A percentile compares a stretch with the other conserved stretches of the same genome.
These are phyloP conservation scores for Antechinus stuartii DNA, from an alignment of 2,113 vertebrate genomes.

Conservation along the genomic window DNA sequence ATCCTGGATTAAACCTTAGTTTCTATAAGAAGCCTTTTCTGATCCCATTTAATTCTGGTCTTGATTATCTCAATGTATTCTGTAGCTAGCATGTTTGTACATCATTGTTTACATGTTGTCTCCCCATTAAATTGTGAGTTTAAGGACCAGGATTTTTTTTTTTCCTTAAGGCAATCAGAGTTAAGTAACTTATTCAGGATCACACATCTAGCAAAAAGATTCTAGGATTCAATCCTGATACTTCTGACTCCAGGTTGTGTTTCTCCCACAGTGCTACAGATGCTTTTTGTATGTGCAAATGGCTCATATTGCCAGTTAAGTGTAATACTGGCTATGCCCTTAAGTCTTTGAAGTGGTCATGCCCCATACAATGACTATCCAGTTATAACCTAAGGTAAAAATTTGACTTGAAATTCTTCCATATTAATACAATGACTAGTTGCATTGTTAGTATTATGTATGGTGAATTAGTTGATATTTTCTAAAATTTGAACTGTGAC, in stretches of 20 bases:
- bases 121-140: not conserved
- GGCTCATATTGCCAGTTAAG: not conserved
- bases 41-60: not conserved
- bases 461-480: not conserved
- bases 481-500: not conserved
- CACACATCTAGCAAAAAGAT: not conserved
- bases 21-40: not conserved
- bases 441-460: not conserved
- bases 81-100: not conserved
- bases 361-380: not conserved
- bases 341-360: not conserved
- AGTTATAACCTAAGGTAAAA: not conserved
- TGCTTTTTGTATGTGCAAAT: not conserved
- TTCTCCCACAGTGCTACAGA: not conserved
- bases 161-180: too few species aligned
- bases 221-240: not conserved
- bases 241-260: not conserved
- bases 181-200: too few species aligned
- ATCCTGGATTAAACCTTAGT: not conserved
- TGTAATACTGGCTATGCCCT: not conserved
- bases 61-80: not conserved
- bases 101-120: not conserved
- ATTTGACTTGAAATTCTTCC: not conserved
- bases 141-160: not conserved
- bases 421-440: not conserved